These are phyloP conservation scores for Drosophila truncata DNA, from an alignment of 1,140 invertebrate species.

Conservation along the genomic window DNA sequence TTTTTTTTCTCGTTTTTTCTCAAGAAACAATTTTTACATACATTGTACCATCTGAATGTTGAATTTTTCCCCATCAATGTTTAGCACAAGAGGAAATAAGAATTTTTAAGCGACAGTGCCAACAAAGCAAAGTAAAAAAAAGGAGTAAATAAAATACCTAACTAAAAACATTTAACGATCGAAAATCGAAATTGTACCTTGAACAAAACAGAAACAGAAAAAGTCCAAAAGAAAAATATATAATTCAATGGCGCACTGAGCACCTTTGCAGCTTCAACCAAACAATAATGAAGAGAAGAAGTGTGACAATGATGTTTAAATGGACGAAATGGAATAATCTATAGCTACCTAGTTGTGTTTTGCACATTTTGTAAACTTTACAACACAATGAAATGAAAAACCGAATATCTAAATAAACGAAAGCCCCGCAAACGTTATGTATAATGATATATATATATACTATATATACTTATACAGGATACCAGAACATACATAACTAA, in stretches of 20 bases:
- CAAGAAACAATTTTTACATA: slow-evolving; percentile 63
- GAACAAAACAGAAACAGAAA: slow-evolving; percentile 25
- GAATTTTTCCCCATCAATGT: slow-evolving; percentile 73
- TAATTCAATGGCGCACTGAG: slow-evolving; percentile 12
- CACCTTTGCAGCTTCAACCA: slow-evolving; percentile 25
- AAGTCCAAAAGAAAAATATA: slow-evolving; percentile 39
- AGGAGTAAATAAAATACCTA: slow-evolving; percentile 20
- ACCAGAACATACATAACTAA: slow-evolving; percentile 72
- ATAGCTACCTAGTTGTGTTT: slow-evolving; percentile 77
- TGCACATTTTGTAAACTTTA: slow-evolving; percentile 83
- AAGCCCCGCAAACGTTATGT: slow-evolving; percentile 54
- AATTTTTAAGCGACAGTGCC: slow-evolving; percentile 65
- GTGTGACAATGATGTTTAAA: slow-evolving; percentile 2
- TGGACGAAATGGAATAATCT: slow-evolving; percentile 33
- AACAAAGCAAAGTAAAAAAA: slow-evolving; percentile 43
- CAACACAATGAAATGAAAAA: slow-evolving; percentile 59
- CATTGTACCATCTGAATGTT: slow-evolving; percentile 78
- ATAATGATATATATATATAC: slow-evolving; percentile 52
- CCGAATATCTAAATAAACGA: slow-evolving; percentile 42
- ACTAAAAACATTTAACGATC: slow-evolving; percentile 30
- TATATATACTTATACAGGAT: slow-evolving; percentile 60
- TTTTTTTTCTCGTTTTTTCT: slow-evolving; percentile 52
- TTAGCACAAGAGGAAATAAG: slow-evolving; percentile 56
- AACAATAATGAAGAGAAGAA: slow-evolving; percentile 58
- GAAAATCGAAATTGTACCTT: slow-evolving; percentile 70